Base-by-base conservation (phyloP, 2,888 invertebrate species). In the Thymelicus acteon region DNA sequence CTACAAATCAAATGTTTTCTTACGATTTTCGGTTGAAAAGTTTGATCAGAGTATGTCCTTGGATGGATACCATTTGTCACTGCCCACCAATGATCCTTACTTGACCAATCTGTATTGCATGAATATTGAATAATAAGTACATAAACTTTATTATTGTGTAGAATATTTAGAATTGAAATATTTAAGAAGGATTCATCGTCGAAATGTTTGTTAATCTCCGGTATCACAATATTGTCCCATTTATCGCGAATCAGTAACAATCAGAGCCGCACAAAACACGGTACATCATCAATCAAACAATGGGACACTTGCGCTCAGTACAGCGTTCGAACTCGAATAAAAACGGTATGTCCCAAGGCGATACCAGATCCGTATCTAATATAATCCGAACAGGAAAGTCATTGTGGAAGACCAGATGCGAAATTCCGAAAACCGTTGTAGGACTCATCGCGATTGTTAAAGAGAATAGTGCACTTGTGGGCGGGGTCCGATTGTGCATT, bases 301-400 rank as follows among this genome's bases (percentile, higher is more conserved):
- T 66, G 67, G 73, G 74, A 70, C 84, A 84, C 83, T 86, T 81
- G 84, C 83, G 78, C 86, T 83, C 79, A 40, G 64, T 60, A 60
- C 37, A 37, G 24, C n/a, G 7, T 7, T 62, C 54, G 48, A 65
- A 54, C 86, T 77, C 77, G 82, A 83, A 85, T 85, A 83, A 87
- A 85, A 88, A 85, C 84, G 78, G 79, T 78, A 75, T 87, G 80
- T 81, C 86, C 85, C 80, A 74, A 84, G 88, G 89, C 89, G 86
- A 89, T 84, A 86, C 78, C 76, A 87, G 91, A 92, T 90, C 85
- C 83, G 85, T 86, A 92, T 92, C 92, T 86, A 79, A 80, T 90
- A 91, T 91, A 92, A 92, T 92, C 92, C 92, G 88, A 86, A 92
- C 93, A 93, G 93, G 93, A 93, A 93, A 83, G 80, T 83, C 84